Conservation (phyloP, 2,797 vertebrate species). For the Smutsia gigantea region DNA sequence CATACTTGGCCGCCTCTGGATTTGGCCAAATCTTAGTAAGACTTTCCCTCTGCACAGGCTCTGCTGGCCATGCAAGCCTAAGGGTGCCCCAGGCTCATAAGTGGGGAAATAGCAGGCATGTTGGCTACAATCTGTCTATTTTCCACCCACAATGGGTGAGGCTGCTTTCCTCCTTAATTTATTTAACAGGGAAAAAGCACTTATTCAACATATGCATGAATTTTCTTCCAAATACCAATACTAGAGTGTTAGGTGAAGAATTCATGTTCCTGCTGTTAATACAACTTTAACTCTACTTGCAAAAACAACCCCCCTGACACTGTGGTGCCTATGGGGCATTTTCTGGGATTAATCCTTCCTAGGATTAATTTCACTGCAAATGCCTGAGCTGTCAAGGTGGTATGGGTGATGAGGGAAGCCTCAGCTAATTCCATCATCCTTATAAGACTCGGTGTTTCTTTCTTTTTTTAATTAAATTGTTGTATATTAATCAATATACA, state of each 20-base stretch:
- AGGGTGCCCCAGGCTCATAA: not conserved
- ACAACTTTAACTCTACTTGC: not conserved
- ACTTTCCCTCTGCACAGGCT: not conserved
- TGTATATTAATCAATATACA: too few species aligned
- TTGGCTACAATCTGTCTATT: not conserved
- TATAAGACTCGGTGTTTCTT: not conserved
- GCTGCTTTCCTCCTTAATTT: not conserved
- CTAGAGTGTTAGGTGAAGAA: not conserved
- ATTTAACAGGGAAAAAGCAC: not conserved
- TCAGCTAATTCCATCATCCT: not conserved
- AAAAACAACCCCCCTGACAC: not conserved
- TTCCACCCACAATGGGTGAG: not conserved
- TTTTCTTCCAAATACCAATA: not conserved
- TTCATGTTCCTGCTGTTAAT: not conserved
- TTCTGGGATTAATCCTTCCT: not conserved
- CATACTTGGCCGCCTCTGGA: accelerated
- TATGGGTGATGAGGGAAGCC: not conserved
- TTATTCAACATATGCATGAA: not conserved
- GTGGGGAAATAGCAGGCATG: not conserved
- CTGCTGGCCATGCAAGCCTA: not conserved
- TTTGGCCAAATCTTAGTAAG: not conserved
- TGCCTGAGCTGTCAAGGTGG: not conserved
- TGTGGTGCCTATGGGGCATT: not conserved
- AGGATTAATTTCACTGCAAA: not conserved
- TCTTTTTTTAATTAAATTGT: too few species aligned